phyloP scores from a whole-genome alignment of 2,888 invertebrate genomes.

The Noctua comes region DNA sequence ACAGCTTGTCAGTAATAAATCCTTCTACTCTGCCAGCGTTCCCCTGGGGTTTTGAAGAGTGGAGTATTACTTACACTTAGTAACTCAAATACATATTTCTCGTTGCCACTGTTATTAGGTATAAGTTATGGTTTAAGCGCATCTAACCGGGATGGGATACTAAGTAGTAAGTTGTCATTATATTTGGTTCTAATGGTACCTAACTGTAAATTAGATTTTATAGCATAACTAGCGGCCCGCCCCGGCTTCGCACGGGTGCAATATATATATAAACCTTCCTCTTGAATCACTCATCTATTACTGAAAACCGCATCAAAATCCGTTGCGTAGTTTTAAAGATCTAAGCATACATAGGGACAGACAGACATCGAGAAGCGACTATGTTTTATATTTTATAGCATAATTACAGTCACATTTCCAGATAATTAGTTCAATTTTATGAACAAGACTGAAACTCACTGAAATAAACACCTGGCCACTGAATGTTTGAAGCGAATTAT shows the following conservation, averaged over 20 bases:
- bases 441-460: neutral
- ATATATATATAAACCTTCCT: no score
- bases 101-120: neutral
- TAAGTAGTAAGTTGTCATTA: neutral
- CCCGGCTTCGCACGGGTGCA: no score
- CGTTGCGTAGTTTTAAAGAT: no score
- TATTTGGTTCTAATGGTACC: neutral
- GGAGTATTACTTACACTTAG: conserved; percentile 8
- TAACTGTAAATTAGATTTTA: neutral
- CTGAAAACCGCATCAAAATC: no score
- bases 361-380: no score
- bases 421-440: neutral
- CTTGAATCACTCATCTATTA: no score
- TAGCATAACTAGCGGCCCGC: no score
- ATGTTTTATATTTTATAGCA: no score
- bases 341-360: no score
- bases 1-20: conserved; percentile 45
- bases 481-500: neutral
- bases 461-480: neutral
- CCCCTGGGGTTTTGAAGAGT: conserved; percentile 20
- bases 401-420: neutral
- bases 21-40: conserved; percentile 10
- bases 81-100: conserved; percentile 8
- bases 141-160: neutral
- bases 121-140: neutral